Evolutionary conservation across 2,113 vertebrate species (phyloP), one percentile per base, ranked within the genome.

Genomic region (Nanorana parkeri): DNA sequence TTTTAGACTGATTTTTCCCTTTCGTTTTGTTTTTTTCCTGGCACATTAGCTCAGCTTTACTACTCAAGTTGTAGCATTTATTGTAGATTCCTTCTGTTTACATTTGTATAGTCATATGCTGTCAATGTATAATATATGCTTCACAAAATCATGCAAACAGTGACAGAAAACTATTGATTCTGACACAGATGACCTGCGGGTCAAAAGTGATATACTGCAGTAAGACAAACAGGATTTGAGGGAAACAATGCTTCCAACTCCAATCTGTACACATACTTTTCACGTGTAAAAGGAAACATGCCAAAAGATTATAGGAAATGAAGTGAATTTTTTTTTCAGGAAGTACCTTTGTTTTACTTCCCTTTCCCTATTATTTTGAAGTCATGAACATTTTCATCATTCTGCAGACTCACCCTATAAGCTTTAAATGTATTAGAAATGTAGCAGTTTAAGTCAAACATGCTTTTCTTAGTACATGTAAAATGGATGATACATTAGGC

Each of bases 221-320:
- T 82, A 66, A 75, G 67, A 58, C 71, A 82, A 82, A 82, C 80
- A 82, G 61, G 69, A 82, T 75, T 23, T 75, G 29, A 23, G 52
- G 79, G 47, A 75, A 82, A 75, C 80, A 58, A 47, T 82, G 80
- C 28, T 67, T 61, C 21, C 69, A 13, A 61, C 51, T 54, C 69
- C 19, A 15, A 8, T 8, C 51, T 65, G 28, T 65, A 36, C 51
- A 51, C 63, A 75, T 24, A 67, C n/a, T 41, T 67, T 58, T 32
- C 71, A 82, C 41, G 64, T 82, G 77, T 67, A 60, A 72, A 68
- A 67, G 80, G 71, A 82, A 82, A 75, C 71, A 67, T 21, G 67
- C 60, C 52, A 75, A 82, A 82, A 75, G 80, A 82, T 82, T 67
- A 82, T 82, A 82, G 80, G 80, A 82, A 81, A 81, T 74, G 51